Evolutionary conservation across 2,113 vertebrate species (phyloP).

Genomic region (Alces alces): DNA sequence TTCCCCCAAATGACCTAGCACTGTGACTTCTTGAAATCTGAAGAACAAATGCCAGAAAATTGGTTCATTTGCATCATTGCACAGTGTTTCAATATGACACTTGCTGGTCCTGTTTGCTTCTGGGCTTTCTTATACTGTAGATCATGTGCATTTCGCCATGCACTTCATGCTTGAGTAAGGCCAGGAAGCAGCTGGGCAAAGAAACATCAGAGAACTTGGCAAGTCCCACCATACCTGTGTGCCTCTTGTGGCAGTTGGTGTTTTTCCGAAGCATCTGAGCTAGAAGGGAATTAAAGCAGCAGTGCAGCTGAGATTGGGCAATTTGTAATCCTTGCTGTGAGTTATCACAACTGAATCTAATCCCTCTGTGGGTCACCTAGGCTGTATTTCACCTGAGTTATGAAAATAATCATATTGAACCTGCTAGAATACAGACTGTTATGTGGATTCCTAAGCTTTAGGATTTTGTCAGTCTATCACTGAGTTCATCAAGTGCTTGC

Average conservation of each 20-base stretch:
- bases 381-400: background rate
- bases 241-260: background rate
- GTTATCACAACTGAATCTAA: background rate
- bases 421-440: background rate
- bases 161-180: background rate
- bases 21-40: background rate
- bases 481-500: constrained; percentile 64
- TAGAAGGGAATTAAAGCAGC: background rate
- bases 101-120: background rate
- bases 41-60: constrained; percentile 15
- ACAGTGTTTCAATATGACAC: background rate
- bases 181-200: background rate
- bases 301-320: background rate
- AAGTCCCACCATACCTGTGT: background rate
- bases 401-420: background rate
- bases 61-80: constrained; percentile 33
- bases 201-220: background rate
- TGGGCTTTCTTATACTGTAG: background rate
- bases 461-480: constrained; percentile 59
- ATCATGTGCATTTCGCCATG: rapidly evolving
- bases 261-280: background rate
- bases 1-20: background rate
- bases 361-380: background rate
- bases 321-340: background rate
- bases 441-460: constrained; percentile 28